These are phyloP conservation scores for Eleutherodactylus coqui DNA, from an alignment of 2,797 vertebrate species.

Conservation along the genomic window DNA sequence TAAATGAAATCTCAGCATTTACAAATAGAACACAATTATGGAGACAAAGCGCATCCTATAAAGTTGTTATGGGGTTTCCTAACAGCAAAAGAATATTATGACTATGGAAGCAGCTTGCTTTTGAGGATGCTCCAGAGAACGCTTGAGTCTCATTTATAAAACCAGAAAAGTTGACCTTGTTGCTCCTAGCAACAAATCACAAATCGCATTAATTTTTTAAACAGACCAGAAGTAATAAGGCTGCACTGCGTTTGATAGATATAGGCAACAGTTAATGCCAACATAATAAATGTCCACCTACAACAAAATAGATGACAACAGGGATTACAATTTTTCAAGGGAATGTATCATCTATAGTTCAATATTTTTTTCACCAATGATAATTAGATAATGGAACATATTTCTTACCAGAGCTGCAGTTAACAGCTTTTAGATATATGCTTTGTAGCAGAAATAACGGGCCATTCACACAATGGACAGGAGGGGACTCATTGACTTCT, in stretches of 20 bases:
- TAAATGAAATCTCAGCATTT: neutral
- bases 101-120: neutral
- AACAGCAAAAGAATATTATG: neutral
- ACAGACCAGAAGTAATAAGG: neutral
- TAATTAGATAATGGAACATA: no score
- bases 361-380: no score
- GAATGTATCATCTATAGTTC: no score
- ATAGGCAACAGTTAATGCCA: neutral
- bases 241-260: neutral
- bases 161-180: neutral
- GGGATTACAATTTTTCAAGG: neutral
- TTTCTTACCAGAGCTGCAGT: no score
- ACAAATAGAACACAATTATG: neutral
- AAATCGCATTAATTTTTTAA: neutral
- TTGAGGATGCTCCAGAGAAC: neutral
- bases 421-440: no score
- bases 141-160: neutral
- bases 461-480: no score
- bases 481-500: no score
- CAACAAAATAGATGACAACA: neutral
- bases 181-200: neutral
- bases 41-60: neutral
- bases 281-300: neutral
- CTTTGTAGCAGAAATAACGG: no score
- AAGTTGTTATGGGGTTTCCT: neutral